These are phyloP conservation scores for Homarus americanus DNA, from an alignment of 1,140 invertebrate genomes.

Conservation along the genomic window DNA sequence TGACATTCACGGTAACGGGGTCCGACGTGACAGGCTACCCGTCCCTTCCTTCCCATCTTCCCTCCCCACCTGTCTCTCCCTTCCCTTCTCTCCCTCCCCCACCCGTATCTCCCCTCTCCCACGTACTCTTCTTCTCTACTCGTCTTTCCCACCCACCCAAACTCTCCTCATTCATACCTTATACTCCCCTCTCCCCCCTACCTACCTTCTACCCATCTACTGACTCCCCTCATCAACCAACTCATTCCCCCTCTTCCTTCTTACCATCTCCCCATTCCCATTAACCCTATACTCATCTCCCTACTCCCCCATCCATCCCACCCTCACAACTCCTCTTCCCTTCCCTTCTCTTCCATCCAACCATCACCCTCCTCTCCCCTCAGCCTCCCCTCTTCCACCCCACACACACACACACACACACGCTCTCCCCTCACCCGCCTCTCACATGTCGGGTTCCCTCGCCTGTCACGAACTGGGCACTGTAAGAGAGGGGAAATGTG, in stretches of 20 bases:
- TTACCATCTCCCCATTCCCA: too few relatives aligned
- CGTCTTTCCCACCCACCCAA: neutral
- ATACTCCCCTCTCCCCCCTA: neutral
- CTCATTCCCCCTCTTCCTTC: too few relatives aligned
- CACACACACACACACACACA: too few relatives aligned
- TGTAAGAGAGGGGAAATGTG: constrained; percentile 48
- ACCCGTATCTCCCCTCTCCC: neutral
- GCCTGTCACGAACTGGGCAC: constrained; percentile 54
- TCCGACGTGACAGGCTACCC: neutral
- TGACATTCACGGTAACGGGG: constrained; percentile 22
- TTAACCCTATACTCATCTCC: too few relatives aligned
- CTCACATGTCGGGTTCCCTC: constrained; percentile 64
- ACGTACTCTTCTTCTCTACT: too few relatives aligned
- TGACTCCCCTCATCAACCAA: too few relatives aligned
- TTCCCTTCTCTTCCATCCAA: neutral
- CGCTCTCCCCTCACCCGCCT: constrained; percentile 28
- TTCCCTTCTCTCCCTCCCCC: constrained; percentile 8
- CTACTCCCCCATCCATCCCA: too few relatives aligned
- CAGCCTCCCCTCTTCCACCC: neutral
- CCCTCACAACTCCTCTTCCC: neutral
- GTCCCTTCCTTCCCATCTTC: constrained; percentile 8
- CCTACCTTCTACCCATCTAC: too few relatives aligned
- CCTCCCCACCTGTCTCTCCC: constrained; percentile 21
- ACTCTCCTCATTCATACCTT: too few relatives aligned
- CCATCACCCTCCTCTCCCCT: too few relatives aligned